A percentile compares a stretch with the other conserved stretches of the same genome.
These are phyloP conservation scores for Solenopsis fugax DNA, from an alignment of 1,140 invertebrate species.

Conservation along the genomic window DNA sequence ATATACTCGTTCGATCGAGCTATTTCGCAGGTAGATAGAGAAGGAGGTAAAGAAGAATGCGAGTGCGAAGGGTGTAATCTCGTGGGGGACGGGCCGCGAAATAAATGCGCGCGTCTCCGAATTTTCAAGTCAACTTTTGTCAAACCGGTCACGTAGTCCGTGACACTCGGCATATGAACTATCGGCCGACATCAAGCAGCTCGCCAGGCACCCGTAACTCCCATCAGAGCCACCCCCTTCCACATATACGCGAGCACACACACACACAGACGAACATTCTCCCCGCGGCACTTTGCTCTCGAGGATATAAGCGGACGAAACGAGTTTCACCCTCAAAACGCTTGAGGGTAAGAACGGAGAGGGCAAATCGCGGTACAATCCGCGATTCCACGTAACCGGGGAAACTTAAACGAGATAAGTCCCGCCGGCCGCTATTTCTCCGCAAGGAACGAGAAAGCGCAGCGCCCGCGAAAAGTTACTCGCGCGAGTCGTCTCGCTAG, in stretches of 20 bases:
- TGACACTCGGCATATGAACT: conserved; percentile 80
- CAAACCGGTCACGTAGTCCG: conserved; percentile 76
- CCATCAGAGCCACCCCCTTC: conserved; percentile 38
- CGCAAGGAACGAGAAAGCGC: conserved; percentile 32
- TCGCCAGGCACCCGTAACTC: conserved; percentile 66
- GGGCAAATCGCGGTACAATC: conserved; percentile 49
- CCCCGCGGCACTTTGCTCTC: conserved; percentile 65
- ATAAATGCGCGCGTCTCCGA: conserved; percentile 78
- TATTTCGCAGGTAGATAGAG: conserved; percentile 18
- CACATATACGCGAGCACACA: not conserved
- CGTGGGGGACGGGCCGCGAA: conserved; percentile 68
- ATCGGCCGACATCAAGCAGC: conserved; percentile 77
- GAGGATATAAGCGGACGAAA: conserved; percentile 71
- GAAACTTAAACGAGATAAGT: conserved; percentile 62
- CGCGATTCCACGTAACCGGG: conserved; percentile 60
- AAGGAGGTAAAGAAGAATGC: not conserved
- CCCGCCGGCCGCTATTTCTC: conserved; percentile 47
- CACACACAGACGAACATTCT: conserved; percentile 7
- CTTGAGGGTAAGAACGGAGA: conserved; percentile 53
- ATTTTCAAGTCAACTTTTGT: conserved; percentile 77
- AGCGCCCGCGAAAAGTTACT: conserved; percentile 41
- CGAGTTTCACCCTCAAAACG: conserved; percentile 62
- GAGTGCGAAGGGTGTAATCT: conserved; percentile 72
- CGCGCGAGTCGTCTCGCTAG: not conserved
- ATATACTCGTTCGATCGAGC: conserved; percentile 24